A percentile compares a stretch with the other conserved stretches of the same genome.
These are phyloP conservation scores for Urocynchramus pylzowi DNA, from an alignment of 2,113 vertebrate genomes.

Conservation along the genomic window DNA sequence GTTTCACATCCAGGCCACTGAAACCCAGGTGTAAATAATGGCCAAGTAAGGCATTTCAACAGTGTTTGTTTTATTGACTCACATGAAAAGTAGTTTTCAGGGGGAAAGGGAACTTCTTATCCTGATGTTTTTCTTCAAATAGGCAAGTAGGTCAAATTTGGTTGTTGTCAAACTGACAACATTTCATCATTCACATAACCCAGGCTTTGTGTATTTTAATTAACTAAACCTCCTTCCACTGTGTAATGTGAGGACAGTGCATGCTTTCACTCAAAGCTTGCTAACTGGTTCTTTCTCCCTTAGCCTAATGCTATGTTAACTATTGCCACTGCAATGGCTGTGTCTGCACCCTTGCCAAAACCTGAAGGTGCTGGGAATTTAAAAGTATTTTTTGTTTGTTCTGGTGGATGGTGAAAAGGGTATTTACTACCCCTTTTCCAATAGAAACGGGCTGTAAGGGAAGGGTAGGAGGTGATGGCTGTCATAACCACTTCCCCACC, in stretches of 20 bases:
- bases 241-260: neutral
- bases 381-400: neutral
- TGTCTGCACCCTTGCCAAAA: neutral
- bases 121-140: neutral
- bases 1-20: neutral
- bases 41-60: neutral
- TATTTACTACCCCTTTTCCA: neutral
- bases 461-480: neutral
- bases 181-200: neutral
- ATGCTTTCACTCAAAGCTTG: neutral
- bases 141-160: neutral
- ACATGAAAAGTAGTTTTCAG: neutral
- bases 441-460: neutral
- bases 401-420: neutral
- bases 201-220: neutral
- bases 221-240: neutral
- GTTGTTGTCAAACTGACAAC: neutral
- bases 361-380: no score
- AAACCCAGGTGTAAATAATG: neutral
- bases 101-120: neutral
- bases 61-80: neutral
- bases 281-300: neutral
- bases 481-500: fast-evolving
- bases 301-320: neutral
- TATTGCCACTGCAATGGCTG: neutral